Evolutionary conservation across 2,113 vertebrate genomes (phyloP).

Genomic region (Rhea pennata): DNA sequence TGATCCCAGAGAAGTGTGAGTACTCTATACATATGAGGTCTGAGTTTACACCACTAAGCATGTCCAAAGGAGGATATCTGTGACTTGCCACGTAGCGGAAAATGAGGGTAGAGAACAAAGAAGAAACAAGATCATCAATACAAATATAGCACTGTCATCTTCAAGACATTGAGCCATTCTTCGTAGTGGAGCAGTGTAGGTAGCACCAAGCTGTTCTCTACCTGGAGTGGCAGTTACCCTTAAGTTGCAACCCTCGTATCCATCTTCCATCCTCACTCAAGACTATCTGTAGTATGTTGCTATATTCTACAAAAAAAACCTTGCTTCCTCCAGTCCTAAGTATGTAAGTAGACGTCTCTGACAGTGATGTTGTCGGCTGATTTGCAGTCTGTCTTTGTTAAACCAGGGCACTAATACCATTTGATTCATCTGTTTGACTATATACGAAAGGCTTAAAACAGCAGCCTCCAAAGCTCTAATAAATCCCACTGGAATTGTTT

Average conservation of each 20-base stretch:
- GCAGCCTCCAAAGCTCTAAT: neutral
- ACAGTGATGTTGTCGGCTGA: neutral
- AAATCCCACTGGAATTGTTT: constrained; percentile 20
- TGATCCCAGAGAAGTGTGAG: neutral
- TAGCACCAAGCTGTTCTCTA: neutral
- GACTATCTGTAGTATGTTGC: neutral
- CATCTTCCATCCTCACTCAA: neutral
- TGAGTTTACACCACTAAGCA: neutral
- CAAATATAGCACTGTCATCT: fast-evolving
- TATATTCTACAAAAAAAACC: neutral
- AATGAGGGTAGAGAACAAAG: neutral
- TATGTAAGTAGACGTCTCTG: neutral
- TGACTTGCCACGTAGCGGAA: neutral
- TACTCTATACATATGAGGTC: fast-evolving
- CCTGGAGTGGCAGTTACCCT: neutral
- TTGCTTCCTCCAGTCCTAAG: neutral
- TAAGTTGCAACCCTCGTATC: neutral
- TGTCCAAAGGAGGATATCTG: neutral
- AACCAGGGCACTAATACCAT: neutral
- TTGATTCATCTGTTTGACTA: neutral
- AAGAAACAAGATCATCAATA: neutral
- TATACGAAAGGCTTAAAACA: neutral
- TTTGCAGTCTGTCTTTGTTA: neutral
- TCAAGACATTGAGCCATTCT: neutral
- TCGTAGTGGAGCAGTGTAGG: neutral